Evolutionary conservation across 2,113 vertebrate species (phyloP).

Genomic region (Oenanthe melanoleuca): DNA sequence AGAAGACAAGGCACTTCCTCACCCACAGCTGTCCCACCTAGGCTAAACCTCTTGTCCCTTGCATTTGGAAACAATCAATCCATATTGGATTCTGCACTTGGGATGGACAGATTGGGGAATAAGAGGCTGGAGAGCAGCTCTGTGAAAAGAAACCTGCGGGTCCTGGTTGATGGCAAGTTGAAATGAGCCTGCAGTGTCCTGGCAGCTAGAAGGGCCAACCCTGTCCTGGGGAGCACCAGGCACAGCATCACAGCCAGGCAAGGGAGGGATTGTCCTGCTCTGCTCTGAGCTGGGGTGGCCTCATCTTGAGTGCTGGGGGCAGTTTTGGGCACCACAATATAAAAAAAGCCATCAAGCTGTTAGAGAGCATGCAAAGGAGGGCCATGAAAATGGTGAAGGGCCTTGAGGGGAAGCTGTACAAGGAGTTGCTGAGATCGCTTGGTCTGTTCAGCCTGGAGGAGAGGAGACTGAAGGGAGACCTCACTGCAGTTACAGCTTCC

Average conservation of each 20-base stretch:
- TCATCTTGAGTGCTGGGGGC: fast-evolving
- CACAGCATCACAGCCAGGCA: fast-evolving
- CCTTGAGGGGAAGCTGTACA: fast-evolving
- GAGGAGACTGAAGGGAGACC: not conserved
- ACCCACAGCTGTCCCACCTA: not conserved
- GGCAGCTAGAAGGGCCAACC: not conserved
- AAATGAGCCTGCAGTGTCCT: not conserved
- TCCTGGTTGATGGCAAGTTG: fast-evolving
- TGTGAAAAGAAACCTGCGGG: not conserved
- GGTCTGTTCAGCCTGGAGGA: not conserved
- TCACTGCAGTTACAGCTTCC: not conserved
- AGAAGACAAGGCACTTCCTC: not conserved
- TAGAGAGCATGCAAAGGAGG: not conserved
- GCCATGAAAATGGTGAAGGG: not conserved
- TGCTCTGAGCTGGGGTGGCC: not conserved
- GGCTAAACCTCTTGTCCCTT: not conserved
- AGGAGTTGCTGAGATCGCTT: not conserved
- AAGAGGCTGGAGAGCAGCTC: not conserved
- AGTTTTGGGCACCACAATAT: not conserved
- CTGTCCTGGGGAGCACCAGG: not conserved
- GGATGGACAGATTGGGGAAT: not conserved
- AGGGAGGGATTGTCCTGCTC: not conserved
- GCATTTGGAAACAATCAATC: not conserved
- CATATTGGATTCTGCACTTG: not conserved
- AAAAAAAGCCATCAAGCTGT: not conserved